Conservation (phyloP, 2,888 invertebrate species). For the Limenitis camilla region DNA sequence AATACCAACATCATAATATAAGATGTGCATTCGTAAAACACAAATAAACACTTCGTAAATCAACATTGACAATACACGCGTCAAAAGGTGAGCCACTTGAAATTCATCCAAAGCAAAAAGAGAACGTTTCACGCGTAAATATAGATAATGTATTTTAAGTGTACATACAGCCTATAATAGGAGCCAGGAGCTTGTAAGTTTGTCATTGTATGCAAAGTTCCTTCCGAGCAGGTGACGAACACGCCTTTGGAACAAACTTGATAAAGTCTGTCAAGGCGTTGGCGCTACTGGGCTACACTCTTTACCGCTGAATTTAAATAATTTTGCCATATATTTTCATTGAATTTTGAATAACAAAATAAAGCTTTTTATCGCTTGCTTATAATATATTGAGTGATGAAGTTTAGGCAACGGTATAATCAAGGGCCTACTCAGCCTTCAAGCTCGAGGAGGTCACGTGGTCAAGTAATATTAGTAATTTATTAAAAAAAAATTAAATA, state of each 20-base stretch:
- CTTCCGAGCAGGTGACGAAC: constrained; percentile 44
- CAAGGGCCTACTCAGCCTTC: no score
- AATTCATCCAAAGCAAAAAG: constrained; percentile 7
- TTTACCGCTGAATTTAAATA: no score
- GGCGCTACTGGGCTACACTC: no score
- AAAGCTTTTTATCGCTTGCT: no score
- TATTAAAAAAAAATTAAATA: no score
- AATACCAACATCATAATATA: no score
- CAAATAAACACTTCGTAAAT: not conserved
- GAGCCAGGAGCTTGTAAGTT: constrained; percentile 44
- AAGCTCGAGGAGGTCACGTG: no score
- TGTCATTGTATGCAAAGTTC: constrained; percentile 67
- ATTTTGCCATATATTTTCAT: no score
- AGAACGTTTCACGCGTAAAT: constrained; percentile 6
- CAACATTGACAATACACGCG: not conserved
- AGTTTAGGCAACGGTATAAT: no score
- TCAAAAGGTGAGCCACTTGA: not conserved
- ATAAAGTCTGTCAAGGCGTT: constrained; percentile 2
- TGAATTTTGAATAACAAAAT: no score
- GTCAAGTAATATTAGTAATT: no score
- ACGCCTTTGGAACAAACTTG: constrained; percentile 26
- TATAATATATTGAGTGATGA: no score
- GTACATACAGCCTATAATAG: constrained; percentile 27
- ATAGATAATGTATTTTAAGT: constrained; percentile 20
- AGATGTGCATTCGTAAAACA: not conserved